Base-by-base conservation (phyloP, 2,113 vertebrate genomes). In the Nycticorax nycticorax region DNA sequence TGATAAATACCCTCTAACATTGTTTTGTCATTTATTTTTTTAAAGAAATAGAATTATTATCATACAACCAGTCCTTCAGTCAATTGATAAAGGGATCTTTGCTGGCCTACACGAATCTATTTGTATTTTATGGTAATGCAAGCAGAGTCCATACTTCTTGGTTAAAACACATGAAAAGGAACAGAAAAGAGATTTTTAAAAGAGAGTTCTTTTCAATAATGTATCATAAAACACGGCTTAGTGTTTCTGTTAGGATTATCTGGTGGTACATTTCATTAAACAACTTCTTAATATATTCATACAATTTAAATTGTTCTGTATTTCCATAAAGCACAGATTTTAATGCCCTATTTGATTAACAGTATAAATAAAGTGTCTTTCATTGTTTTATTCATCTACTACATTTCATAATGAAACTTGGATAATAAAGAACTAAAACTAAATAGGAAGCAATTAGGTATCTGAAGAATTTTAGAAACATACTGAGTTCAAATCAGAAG, bases 1-100 rank as follows among this genome's bases (percentile, higher is more conserved):
- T 60, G 62, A 96, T 84, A 96, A 94, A 96, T 81, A 86, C 14
- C 52, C 67, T 81, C 62, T 80, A 95, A 87, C 55, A 83, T 9
- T n/a, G 8, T 67, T 81, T 92, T 74, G 22, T 33, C 27, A 20
- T 82, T 81, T 48, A 6, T 76, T 92, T 82, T 89, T 92, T 60
- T 47, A 3, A 76, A 64, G 64, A 50, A 93, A 88, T 27, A 78
- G 12, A 68, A n/a, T 4, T 89, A 47, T 60, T 83, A 60, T 35
- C 39, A 87, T 45, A 57, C 14, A 55, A 66, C 32, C 39, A 74
- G 33, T 67, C 47, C 30, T 78, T 88, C 53, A 78, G 9, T 48
- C 57, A 96, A 17, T 7, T 74, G 22, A 72, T 66, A 92, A 74
- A 77, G 14, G 21, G 12, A 35, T 89, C 21, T 23, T 15, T 77